A percentile compares a stretch with the other conserved stretches of the same genome.
Conservation (phyloP, 2,888 invertebrate genomes). For the Drosophila tripunctata region DNA sequence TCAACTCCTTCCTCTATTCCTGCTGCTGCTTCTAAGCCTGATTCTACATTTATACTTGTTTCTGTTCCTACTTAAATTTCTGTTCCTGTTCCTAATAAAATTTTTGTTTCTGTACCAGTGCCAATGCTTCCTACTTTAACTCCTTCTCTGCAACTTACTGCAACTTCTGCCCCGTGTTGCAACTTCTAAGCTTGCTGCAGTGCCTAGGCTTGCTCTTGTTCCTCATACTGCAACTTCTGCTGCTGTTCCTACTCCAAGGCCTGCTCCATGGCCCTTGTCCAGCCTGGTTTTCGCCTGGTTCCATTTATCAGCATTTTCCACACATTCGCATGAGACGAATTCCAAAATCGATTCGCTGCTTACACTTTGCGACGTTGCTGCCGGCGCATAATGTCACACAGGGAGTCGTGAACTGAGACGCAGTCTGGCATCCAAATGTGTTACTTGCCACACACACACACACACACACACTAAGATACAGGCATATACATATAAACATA, state of each 20-base stretch:
- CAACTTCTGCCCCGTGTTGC: no score
- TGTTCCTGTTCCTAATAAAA: no score
- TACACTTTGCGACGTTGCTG: slow-evolving; percentile 54
- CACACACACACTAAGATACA: slow-evolving; percentile 11
- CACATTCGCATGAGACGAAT: slow-evolving; percentile 81
- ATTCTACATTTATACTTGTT: no score
- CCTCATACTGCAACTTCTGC: background rate
- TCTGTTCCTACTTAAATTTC: no score
- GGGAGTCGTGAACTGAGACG: slow-evolving; percentile 65
- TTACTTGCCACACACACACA: slow-evolving; percentile 44
- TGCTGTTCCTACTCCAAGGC: background rate
- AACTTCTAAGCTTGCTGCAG: no score
- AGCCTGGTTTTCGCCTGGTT: slow-evolving; percentile 10
- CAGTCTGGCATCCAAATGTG: slow-evolving; percentile 79
- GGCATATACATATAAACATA: slow-evolving; percentile 13
- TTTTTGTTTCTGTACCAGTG: no score
- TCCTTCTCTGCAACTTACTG: no score
- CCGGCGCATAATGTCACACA: slow-evolving; percentile 72
- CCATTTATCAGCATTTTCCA: slow-evolving; percentile 81
- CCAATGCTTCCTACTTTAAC: no score
- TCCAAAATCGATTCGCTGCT: slow-evolving; percentile 78
- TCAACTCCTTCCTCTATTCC: no score
- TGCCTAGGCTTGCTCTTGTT: slow-evolving; percentile 12
- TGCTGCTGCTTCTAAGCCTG: no score
- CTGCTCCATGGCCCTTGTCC: slow-evolving; percentile 23